Evolutionary conservation across 2,797 vertebrate genomes (phyloP).

Genomic region (Melanotaenia trifasciata): DNA sequence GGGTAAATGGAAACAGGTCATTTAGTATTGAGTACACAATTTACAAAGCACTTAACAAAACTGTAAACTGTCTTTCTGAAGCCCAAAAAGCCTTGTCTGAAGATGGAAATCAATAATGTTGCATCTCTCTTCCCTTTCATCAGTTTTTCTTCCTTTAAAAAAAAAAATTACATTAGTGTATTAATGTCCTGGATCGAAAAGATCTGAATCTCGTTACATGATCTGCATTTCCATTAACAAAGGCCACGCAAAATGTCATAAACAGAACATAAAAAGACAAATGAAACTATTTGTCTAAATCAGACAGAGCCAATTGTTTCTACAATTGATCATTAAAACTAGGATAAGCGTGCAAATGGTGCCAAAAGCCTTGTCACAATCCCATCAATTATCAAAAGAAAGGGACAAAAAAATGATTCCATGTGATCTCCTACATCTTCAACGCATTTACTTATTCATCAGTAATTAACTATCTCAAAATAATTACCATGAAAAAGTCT

Average conservation of each 20-base stretch:
- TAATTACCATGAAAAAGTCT: constrained; percentile 76
- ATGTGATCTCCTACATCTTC: constrained; percentile 45
- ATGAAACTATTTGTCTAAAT: constrained; percentile 22
- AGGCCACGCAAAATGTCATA: constrained; percentile 16
- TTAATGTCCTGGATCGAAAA: constrained; percentile 50
- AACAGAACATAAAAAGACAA: not conserved
- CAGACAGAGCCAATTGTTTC: constrained; percentile 31
- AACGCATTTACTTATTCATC: constrained; percentile 61
- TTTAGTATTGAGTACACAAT: constrained; percentile 75
- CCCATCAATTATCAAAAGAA: constrained; percentile 53
- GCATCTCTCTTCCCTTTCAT: constrained; percentile 67
- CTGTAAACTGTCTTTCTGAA: constrained; percentile 76
- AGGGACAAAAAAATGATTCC: constrained; percentile 47
- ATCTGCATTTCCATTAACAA: constrained; percentile 23
- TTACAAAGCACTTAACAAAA: constrained; percentile 82
- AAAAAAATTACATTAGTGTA: constrained; percentile 59
- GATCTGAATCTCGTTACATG: constrained; percentile 27
- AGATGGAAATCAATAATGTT: constrained; percentile 75
- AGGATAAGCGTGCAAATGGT: constrained; percentile 49
- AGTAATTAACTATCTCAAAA: constrained; percentile 75
- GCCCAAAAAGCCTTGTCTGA: constrained; percentile 70
- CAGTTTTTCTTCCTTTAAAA: constrained; percentile 61
- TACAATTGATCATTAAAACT: constrained; percentile 36
- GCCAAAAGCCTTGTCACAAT: constrained; percentile 48
- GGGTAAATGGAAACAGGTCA: constrained; percentile 76